Evolutionary conservation across 2,888 invertebrate genomes (phyloP).

Genomic region (Folsomia candida): DNA sequence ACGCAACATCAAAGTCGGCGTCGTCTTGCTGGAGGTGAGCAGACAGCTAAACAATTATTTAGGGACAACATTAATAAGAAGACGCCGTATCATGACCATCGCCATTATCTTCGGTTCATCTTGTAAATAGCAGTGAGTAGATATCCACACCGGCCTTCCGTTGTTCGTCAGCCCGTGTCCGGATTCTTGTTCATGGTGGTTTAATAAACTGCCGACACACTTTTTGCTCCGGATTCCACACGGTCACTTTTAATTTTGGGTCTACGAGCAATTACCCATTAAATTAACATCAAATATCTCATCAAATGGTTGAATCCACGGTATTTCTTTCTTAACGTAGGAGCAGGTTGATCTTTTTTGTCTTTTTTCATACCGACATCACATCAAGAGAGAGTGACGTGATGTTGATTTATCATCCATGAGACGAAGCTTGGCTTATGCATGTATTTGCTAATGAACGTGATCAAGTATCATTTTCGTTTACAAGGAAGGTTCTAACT

Average conservation of each 20-base stretch:
- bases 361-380: background rate
- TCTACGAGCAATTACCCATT: constrained; percentile 31
- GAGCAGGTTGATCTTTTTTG: background rate
- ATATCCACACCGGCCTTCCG: too few species aligned
- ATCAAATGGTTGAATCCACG: background rate
- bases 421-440: background rate
- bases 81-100: constrained; percentile 35
- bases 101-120: constrained; percentile 17
- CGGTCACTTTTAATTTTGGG: constrained; percentile 37
- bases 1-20: constrained; percentile 2
- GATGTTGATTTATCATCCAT: background rate
- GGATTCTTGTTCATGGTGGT: constrained; percentile 19
- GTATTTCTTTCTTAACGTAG: constrained; percentile 5
- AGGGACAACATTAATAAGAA: constrained; percentile 17
- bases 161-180: background rate
- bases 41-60: background rate
- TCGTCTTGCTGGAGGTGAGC: background rate
- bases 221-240: constrained; percentile 44
- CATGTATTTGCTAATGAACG: background rate
- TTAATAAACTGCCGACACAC: constrained; percentile 39
- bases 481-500: background rate
- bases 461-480: background rate
- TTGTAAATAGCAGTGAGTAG: too few species aligned
- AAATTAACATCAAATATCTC: constrained; percentile 22
- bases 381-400: background rate